phyloP scores from a whole-genome alignment of 1,140 invertebrate species.

The Sycophila sp. region DNA sequence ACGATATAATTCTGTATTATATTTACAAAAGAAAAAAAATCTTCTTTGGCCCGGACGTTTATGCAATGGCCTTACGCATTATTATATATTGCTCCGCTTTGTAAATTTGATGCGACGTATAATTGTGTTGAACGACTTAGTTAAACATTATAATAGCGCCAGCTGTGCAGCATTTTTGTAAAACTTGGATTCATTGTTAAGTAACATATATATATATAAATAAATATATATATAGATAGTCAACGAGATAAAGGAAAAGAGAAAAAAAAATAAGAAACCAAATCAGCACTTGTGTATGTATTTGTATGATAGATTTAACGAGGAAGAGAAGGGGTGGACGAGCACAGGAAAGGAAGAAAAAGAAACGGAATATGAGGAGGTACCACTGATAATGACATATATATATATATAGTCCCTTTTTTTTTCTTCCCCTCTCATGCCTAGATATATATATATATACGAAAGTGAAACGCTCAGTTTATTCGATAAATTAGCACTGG shows the following conservation, averaged over 20 bases:
- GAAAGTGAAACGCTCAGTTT: too few species aligned
- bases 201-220: too few species aligned
- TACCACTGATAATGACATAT: too few species aligned
- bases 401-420: too few species aligned
- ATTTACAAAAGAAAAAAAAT: too few species aligned
- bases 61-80: conserved; percentile 24
- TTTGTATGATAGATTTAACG: conserved; percentile 37
- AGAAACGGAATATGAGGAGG: too few species aligned
- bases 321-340: too few species aligned
- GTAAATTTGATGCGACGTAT: conserved; percentile 24
- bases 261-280: neutral
- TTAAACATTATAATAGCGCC: conserved; percentile 8
- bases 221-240: conserved; percentile 27
- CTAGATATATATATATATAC: neutral
- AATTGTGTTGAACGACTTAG: conserved; percentile 15
- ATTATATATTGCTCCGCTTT: too few species aligned
- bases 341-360: too few species aligned
- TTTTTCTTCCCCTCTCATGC: too few species aligned
- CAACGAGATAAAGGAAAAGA: neutral
- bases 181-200: conserved; percentile 28
- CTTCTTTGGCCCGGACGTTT: conserved; percentile 23
- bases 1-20: conserved; percentile 19
- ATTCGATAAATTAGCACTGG: too few species aligned
- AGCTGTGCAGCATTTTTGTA: conserved; percentile 32
- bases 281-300: conserved; percentile 33